Base-by-base conservation (phyloP, 2,797 vertebrate species). In the Coregonus suidteri region DNA sequence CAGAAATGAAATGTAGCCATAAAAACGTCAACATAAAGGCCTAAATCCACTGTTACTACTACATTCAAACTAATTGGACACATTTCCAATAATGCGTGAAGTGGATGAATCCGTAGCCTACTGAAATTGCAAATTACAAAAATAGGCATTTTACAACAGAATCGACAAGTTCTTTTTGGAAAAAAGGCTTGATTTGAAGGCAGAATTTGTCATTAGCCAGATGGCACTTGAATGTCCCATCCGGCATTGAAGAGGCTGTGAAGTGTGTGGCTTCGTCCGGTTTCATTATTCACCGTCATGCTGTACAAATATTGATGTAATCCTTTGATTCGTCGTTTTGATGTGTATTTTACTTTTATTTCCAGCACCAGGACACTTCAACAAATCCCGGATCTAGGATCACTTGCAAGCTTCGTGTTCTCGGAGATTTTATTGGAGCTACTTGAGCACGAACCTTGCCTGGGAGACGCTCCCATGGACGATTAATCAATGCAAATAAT, bases 251-350 rank as follows among this genome's bases (percentile, higher is more conserved):
- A 94, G 93, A 91, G 93, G 86, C 88, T 84, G 90, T 92, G 87
- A 83, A 91, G 87, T 87, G 86, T 75, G 83, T 84, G 87, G 82
- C 87, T 90, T 72, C 88, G 89, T 86, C 86, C 89, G 86, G 82
- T 87, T 90, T 95, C 92, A 93, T 94, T 95, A 96, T 96, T 95
- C 93, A 82, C 88, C 91, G 91, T 91, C 94, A 95, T 94, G 94
- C 91, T 95, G 93, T 93, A 88, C 93, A 95, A 95, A 95, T 95
- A 96, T 94, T 93, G 91, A 90, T 87, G 92, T 94, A 95, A 96
- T 95, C 93, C 94, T 90, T 93, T 90, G 91, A 92, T 91, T 89
- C 92, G 84, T 88, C 88, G 88, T 88, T 90, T 81, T 91, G 90
- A 93, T 90, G 92, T 91, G 93, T 93, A 89, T 90, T 93, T 84